A percentile compares a stretch with the other conserved stretches of the same genome.
These are phyloP conservation scores for Polyommatus iphigenia DNA, from an alignment of 2,888 invertebrate species.

Conservation along the genomic window DNA sequence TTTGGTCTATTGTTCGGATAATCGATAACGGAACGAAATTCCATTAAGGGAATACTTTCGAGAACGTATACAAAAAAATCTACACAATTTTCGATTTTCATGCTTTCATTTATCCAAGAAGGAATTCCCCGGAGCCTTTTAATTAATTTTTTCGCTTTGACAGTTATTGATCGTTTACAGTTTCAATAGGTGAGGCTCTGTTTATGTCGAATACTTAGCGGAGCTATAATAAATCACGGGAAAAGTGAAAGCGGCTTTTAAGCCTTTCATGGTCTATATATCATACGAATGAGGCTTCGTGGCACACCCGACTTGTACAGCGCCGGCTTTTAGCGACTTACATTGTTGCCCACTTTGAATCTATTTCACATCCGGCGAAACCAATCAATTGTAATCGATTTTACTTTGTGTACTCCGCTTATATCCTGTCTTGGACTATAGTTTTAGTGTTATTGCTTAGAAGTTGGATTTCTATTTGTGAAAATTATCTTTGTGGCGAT, in stretches of 20 bases:
- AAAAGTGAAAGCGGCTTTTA: conserved; percentile 64
- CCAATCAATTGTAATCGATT: neutral
- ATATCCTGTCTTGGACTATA: neutral
- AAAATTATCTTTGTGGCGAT: neutral
- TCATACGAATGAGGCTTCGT: conserved; percentile 59
- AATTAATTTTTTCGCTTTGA: conserved; percentile 72
- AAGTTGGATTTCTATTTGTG: neutral
- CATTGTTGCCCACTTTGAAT: conserved; percentile 23
- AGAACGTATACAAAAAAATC: conserved; percentile 58
- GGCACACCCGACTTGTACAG: conserved; percentile 41
- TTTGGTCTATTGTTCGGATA: conserved; percentile 37
- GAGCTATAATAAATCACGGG: conserved; percentile 67
- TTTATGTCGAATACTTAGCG: conserved; percentile 66
- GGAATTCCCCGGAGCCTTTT: conserved; percentile 63
- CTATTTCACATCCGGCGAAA: neutral
- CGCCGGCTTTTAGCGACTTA: conserved; percentile 36
- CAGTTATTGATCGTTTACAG: conserved; percentile 69
- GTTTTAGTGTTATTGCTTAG: neutral
- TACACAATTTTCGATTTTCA: conserved; percentile 68
- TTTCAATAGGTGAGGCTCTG: conserved; percentile 64
- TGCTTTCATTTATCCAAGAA: conserved; percentile 68
- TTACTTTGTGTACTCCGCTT: conserved; percentile 7
- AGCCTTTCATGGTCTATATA: conserved; percentile 64
- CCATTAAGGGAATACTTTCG: conserved; percentile 60
- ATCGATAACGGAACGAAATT: conserved; percentile 44